A percentile compares a stretch with the other conserved stretches of the same genome.
phyloP scores from a whole-genome alignment of 2,797 vertebrate genomes.

The Thamnophis elegans region DNA sequence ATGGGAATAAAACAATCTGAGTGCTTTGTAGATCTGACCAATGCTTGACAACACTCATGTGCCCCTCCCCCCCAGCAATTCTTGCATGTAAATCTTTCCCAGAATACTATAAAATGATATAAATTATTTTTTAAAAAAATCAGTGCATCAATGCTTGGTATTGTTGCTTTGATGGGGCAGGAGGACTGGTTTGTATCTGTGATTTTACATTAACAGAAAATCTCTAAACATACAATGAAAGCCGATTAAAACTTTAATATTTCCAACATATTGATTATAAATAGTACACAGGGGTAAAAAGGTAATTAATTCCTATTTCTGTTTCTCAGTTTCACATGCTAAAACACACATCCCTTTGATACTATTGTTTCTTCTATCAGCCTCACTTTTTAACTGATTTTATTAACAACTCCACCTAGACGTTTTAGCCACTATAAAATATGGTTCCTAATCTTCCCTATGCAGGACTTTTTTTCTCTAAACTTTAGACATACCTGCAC shows the following conservation, averaged over 20 bases:
- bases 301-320: not conserved
- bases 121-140: not conserved
- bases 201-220: not conserved
- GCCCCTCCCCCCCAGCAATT: too few relatives aligned
- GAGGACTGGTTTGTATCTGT: not conserved
- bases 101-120: not conserved
- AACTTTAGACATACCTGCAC: not conserved
- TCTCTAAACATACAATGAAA: not conserved
- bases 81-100: not conserved
- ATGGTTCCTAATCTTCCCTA: not conserved
- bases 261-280: not conserved
- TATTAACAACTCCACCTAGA: too few relatives aligned
- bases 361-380: not conserved
- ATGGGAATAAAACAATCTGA: not conserved
- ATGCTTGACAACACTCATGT: not conserved
- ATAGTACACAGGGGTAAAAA: not conserved
- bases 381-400: not conserved
- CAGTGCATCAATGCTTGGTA: not conserved
- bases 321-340: not conserved
- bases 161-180: not conserved
- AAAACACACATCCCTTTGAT: not conserved
- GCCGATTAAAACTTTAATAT: not conserved
- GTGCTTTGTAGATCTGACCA: slow-evolving; percentile 9
- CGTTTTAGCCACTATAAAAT: not conserved
- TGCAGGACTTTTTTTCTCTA: not conserved